phyloP scores from a whole-genome alignment of 1,140 invertebrate genomes.

The Atta texana region DNA sequence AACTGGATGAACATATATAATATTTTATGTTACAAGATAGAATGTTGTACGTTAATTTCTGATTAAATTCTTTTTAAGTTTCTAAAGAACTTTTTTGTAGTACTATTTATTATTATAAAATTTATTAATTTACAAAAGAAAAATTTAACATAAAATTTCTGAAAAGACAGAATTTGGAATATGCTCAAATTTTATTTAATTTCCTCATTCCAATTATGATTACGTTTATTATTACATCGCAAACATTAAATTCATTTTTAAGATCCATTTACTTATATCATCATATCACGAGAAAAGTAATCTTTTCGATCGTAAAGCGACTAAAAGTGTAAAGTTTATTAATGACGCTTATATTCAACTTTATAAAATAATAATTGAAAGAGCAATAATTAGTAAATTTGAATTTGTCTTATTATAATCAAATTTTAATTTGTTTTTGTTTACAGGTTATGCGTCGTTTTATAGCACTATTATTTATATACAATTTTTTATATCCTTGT shows the following conservation, averaged over 20 bases:
- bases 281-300: background rate
- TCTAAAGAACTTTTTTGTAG: background rate
- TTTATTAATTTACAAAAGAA: background rate
- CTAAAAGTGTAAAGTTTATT: background rate
- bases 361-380: background rate
- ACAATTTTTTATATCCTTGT: conserved; percentile 5
- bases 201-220: background rate
- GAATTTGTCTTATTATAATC: background rate
- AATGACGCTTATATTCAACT: background rate
- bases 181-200: background rate
- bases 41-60: background rate
- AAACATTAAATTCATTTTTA: background rate
- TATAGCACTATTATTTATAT: conserved; percentile 12
- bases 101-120: background rate
- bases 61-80: background rate
- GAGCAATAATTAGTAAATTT: background rate
- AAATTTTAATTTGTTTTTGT: conserved; percentile 4
- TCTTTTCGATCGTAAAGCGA: background rate
- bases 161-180: background rate
- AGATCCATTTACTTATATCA: background rate
- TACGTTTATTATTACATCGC: background rate
- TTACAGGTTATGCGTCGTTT: conserved; percentile 51
- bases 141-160: no score
- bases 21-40: background rate
- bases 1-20: background rate